These are phyloP conservation scores for Lasioglossum malachurum DNA, from an alignment of 2,888 invertebrate species.

Conservation along the genomic window DNA sequence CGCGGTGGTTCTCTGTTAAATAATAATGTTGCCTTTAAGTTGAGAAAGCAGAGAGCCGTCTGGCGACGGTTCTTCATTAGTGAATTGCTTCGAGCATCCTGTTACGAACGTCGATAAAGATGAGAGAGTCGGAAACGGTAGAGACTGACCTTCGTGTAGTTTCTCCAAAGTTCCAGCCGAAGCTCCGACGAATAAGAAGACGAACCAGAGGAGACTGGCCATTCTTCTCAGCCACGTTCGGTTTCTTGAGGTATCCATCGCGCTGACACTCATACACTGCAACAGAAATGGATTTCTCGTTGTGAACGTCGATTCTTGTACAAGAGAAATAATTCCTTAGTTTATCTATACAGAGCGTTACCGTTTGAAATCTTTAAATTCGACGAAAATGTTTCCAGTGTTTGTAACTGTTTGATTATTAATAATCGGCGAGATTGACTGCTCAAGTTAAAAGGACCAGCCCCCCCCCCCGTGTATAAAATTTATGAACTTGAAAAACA, in stretches of 20 bases:
- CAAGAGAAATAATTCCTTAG: neutral
- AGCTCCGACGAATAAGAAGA: slow-evolving; percentile 73
- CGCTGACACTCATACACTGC: slow-evolving; percentile 76
- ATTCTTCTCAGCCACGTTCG: slow-evolving; percentile 74
- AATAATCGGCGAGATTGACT: neutral
- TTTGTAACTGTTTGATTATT: neutral
- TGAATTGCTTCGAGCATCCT: neutral
- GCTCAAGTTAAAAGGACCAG: neutral
- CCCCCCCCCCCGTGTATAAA: neutral
- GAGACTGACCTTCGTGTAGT: slow-evolving; percentile 82
- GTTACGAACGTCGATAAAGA: neutral
- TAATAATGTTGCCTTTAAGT: neutral
- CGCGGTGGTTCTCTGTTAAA: neutral
- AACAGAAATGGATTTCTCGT: slow-evolving; percentile 63
- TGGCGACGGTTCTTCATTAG: neutral
- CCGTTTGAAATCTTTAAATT: neutral
- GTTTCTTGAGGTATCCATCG: slow-evolving; percentile 79
- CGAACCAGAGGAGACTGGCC: slow-evolving; percentile 74
- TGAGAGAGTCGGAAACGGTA: neutral
- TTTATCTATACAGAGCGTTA: neutral
- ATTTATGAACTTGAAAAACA: neutral
- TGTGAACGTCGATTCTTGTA: neutral
- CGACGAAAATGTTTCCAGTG: neutral
- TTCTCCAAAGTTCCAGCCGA: slow-evolving; percentile 82
- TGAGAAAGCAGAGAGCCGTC: neutral